Evolutionary conservation across 2,113 vertebrate species (phyloP).

Genomic region (Gymnobelideus leadbeateri): DNA sequence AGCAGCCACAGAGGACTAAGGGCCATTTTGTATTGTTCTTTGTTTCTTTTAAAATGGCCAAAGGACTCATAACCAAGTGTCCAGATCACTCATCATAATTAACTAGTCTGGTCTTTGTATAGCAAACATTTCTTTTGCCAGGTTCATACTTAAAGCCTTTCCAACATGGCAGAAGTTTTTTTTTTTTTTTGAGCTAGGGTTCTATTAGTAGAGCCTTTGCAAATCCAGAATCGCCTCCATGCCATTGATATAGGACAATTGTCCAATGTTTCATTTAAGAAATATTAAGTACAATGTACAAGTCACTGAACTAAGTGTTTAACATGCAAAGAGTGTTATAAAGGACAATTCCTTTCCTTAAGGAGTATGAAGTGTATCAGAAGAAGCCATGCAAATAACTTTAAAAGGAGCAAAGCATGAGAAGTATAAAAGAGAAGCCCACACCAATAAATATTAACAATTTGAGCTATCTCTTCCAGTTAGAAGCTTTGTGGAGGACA

Average conservation of each 20-base stretch:
- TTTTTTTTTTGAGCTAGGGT: neutral
- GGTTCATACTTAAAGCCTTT: neutral
- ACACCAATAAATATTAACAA: neutral
- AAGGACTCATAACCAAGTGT: no score
- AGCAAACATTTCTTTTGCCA: neutral
- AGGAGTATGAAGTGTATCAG: neutral
- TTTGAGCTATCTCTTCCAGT: neutral
- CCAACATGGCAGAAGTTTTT: neutral
- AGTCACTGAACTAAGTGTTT: neutral
- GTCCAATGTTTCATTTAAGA: neutral
- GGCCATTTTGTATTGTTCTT: neutral
- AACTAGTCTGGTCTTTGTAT: neutral
- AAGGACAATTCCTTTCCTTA: neutral
- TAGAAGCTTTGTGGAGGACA: neutral
- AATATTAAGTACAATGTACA: neutral
- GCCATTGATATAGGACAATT: neutral
- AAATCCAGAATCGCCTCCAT: neutral
- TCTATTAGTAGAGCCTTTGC: neutral
- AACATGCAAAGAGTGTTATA: neutral
- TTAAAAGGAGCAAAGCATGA: neutral
- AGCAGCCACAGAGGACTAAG: neutral
- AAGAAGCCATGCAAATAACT: neutral
- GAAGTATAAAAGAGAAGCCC: neutral
- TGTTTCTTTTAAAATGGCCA: no score
- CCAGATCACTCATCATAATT: neutral